Evolutionary conservation across 2,113 vertebrate genomes (phyloP).

Genomic region (Psophia crepitans): DNA sequence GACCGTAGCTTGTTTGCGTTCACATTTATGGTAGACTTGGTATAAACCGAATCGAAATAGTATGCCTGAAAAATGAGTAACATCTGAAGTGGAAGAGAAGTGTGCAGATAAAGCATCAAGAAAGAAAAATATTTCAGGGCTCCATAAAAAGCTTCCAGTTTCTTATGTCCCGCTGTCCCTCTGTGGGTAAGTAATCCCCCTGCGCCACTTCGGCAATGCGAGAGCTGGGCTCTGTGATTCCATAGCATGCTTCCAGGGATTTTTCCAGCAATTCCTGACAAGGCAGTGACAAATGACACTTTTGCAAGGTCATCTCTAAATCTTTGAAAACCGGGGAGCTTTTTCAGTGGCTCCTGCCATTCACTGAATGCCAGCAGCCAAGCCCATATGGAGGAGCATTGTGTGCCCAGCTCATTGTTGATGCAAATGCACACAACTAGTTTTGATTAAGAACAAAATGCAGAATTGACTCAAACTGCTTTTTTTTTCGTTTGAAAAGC

Average conservation of each 20-base stretch:
- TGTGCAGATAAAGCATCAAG: background rate
- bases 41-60: background rate
- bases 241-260: background rate
- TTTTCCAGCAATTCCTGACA: background rate
- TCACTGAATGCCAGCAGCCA: slow-evolving; percentile 5
- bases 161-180: background rate
- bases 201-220: background rate
- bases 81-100: background rate
- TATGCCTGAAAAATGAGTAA: background rate
- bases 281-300: slow-evolving; percentile 38
- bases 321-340: slow-evolving; percentile 9
- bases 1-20: background rate
- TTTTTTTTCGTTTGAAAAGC: slow-evolving; percentile 2
- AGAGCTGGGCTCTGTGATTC: background rate
- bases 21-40: background rate
- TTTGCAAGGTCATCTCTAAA: slow-evolving; percentile 33
- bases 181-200: background rate
- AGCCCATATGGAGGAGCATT: slow-evolving; percentile 52
- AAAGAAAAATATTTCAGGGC: background rate
- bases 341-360: slow-evolving; percentile 1
- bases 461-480: slow-evolving; percentile 38
- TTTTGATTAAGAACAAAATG: slow-evolving; percentile 51
- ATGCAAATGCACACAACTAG: slow-evolving; percentile 50
- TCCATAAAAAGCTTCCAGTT: background rate
- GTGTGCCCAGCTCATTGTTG: slow-evolving; percentile 8